phyloP scores from a whole-genome alignment of 64 coral and sea anemone genomes.

The Pocillopora verrucosa region DNA sequence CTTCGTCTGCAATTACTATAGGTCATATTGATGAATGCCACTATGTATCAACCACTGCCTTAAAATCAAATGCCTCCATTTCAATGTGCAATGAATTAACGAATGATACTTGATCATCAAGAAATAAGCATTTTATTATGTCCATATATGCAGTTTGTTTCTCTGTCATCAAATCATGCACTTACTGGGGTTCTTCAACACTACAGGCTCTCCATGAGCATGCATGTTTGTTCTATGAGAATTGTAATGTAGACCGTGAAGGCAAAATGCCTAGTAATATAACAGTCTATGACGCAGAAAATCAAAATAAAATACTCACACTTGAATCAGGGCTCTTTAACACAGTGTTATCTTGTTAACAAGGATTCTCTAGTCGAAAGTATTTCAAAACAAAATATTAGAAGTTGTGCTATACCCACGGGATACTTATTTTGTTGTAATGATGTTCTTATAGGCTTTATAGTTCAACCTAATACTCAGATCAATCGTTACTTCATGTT shows the following conservation, averaged over 20 bases:
- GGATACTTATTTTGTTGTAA: conserved; percentile 61
- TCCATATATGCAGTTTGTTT: conserved; percentile 67
- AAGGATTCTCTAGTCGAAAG: conserved; percentile 43
- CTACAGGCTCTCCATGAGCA: conserved; percentile 60
- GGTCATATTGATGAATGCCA: too few species aligned
- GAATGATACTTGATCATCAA: too few species aligned
- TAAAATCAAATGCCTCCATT: too few species aligned
- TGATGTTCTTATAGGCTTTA: conserved; percentile 53
- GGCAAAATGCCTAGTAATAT: conserved; percentile 55
- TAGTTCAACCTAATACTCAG: conserved; percentile 41
- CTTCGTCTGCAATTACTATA: too few species aligned
- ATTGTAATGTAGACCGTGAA: conserved; percentile 43
- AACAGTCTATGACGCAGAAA: conserved; percentile 50
- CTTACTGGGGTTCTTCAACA: conserved; percentile 55
- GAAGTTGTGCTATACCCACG: conserved; percentile 59
- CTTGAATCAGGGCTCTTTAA: conserved; percentile 49
- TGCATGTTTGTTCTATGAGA: conserved; percentile 58
- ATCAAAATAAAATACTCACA: conserved; percentile 57
- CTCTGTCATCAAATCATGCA: conserved; percentile 66
- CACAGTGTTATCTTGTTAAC: conserved; percentile 57
- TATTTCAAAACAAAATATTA: conserved; percentile 45
- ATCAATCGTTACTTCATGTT: too few species aligned
- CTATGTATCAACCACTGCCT: too few species aligned
- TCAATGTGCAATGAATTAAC: too few species aligned
- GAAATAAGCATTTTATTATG: conserved; percentile 60